Percentiles rank a stretch among this genome's conserved stretches.
Conservation (phyloP, 2,888 invertebrate species). For the Acanthococcus lagerstroemiae region DNA sequence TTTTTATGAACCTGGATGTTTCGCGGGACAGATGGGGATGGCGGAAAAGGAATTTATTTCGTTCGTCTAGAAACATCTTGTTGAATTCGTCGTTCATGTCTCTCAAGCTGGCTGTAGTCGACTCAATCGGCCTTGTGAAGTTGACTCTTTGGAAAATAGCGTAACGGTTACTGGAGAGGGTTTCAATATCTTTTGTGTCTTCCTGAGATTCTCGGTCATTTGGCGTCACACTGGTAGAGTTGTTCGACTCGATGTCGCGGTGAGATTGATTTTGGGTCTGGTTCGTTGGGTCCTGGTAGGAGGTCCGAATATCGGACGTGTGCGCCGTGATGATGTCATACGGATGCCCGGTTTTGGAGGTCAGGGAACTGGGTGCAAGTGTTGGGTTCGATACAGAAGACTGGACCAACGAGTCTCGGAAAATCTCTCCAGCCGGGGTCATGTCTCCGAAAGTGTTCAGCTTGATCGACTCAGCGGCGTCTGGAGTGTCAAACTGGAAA, state of each 20-base stretch:
- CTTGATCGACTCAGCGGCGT: background rate
- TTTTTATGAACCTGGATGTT: background rate
- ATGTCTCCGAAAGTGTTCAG: background rate
- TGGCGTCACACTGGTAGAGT: too few species aligned
- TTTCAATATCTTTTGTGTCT: conserved; percentile 5
- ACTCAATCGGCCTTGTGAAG: background rate
- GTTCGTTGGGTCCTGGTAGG: background rate
- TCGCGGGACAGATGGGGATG: conserved; percentile 24
- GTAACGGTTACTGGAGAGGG: conserved; percentile 17
- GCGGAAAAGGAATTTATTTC: background rate
- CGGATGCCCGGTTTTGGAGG: background rate
- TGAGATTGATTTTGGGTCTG: background rate
- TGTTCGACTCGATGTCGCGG: background rate
- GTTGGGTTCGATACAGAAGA: background rate
- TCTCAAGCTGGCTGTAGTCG: background rate
- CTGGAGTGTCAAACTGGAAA: background rate
- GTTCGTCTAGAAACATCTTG: background rate
- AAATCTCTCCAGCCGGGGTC: too few species aligned
- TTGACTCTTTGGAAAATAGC: conserved; percentile 2
- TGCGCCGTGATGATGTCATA: conserved; percentile 2
- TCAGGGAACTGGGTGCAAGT: too few species aligned
- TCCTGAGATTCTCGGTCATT: background rate
- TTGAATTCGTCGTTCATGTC: background rate
- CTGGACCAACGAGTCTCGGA: background rate
- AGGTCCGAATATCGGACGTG: background rate